These are phyloP conservation scores for Drosophila novamexicana DNA, from an alignment of 1,140 invertebrate genomes.

Conservation along the genomic window DNA sequence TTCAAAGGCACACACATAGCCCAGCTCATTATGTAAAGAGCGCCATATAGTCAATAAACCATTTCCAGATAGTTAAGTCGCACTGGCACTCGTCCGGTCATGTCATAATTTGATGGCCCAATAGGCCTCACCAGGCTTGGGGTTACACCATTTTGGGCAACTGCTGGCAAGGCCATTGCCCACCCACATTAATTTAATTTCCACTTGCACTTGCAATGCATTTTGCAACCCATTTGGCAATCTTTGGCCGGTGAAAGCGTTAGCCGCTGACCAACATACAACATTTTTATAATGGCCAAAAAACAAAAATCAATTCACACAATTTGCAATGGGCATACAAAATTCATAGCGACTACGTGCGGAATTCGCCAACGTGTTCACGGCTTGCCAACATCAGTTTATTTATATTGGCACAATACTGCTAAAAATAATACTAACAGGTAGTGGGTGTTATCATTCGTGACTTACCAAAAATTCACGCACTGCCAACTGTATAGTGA, in stretches of 20 bases:
- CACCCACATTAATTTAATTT: background rate
- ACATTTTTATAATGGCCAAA: slow-evolving; percentile 38
- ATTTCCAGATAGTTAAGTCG: slow-evolving; percentile 44
- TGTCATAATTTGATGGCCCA: slow-evolving; percentile 75
- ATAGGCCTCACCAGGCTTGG: slow-evolving; percentile 22
- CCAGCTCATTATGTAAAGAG: slow-evolving; percentile 68
- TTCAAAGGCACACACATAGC: slow-evolving; percentile 36
- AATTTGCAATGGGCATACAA: slow-evolving; percentile 52
- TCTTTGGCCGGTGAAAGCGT: slow-evolving; percentile 49
- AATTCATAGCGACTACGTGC: slow-evolving; percentile 50
- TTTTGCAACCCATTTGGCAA: slow-evolving; percentile 54
- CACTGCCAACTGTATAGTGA: background rate
- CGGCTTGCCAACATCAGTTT: slow-evolving; percentile 1
- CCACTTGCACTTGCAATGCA: slow-evolving; percentile 27
- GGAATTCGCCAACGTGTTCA: slow-evolving; percentile 36
- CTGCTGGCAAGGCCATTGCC: slow-evolving; percentile 29
- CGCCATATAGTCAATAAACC: slow-evolving; percentile 63
- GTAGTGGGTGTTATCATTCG: slow-evolving; percentile 46
- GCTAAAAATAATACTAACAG: slow-evolving; percentile 45
- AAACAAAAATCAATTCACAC: slow-evolving; percentile 44
- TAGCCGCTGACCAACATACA: slow-evolving; percentile 37
- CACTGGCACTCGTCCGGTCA: slow-evolving; percentile 29
- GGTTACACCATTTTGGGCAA: slow-evolving; percentile 6
- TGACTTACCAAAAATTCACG: slow-evolving; percentile 30
- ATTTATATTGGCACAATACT: slow-evolving; percentile 42